A percentile compares a stretch with the other conserved stretches of the same genome.
Conservation (phyloP, 2,888 invertebrate genomes). For the Neoscelio sp. region DNA sequence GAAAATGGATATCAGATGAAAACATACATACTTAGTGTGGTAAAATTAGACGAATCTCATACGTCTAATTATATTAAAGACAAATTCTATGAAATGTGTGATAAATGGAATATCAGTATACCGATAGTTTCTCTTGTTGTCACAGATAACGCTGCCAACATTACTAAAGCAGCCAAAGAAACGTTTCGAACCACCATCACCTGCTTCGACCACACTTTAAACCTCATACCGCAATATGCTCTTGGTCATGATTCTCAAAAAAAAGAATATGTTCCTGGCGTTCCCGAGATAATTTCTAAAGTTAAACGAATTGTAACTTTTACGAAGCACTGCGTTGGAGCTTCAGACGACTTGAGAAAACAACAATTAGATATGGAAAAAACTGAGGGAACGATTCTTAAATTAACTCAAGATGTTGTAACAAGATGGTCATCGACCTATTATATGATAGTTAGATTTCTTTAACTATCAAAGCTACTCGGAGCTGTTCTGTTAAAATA, state of each 20-base stretch:
- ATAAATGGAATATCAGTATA: conserved; percentile 22
- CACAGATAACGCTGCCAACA: conserved; percentile 63
- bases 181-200: conserved; percentile 21
- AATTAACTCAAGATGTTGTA: conserved; percentile 23
- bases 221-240: conserved; percentile 61
- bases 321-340: conserved; percentile 16
- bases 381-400: conserved; percentile 25
- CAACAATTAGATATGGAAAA: conserved; percentile 18
- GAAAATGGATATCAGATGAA: conserved; percentile 3
- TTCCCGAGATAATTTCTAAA: conserved; percentile 49
- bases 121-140: conserved; percentile 50
- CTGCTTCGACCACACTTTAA: conserved; percentile 63
- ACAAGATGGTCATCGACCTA: conserved; percentile 31
- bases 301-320: conserved; percentile 50
- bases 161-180: conserved; percentile 15
- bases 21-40: conserved; percentile 12
- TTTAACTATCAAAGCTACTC: conserved; percentile 18
- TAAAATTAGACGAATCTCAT: conserved; percentile 9
- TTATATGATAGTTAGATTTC: conserved; percentile 31
- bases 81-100: conserved; percentile 11
- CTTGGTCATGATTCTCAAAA: conserved; percentile 37
- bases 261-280: conserved; percentile 26
- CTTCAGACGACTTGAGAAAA: conserved; percentile 14
- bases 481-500: conserved; percentile 19
- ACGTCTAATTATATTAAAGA: conserved; percentile 13